phyloP scores from a whole-genome alignment of 2,797 vertebrate genomes.

The Notamacropus eugenii region DNA sequence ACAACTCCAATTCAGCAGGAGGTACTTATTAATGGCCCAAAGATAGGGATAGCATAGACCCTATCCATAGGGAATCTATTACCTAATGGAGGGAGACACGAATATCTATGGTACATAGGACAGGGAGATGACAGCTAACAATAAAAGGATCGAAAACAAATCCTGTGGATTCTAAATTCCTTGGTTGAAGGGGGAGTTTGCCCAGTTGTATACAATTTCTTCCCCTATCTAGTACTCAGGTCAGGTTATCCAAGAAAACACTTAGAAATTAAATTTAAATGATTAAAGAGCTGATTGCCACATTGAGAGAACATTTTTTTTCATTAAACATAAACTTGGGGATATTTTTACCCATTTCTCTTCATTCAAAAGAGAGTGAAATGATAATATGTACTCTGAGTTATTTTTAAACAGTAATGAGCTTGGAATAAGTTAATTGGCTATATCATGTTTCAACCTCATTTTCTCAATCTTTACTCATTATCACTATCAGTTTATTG shows the following conservation, averaged over 20 bases:
- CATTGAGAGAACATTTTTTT: neutral
- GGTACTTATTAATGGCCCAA: neutral
- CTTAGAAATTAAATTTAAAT: neutral
- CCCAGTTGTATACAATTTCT: neutral
- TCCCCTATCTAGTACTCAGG: neutral
- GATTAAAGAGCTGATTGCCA: neutral
- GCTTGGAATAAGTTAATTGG: constrained; percentile 37
- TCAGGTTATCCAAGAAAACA: neutral
- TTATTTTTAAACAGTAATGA: neutral
- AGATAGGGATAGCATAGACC: neutral
- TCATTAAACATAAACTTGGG: neutral
- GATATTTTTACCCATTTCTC: constrained; percentile 29
- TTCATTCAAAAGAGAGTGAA: constrained; percentile 30
- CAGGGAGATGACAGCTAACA: neutral
- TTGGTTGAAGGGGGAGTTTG: neutral
- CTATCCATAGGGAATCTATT: neutral
- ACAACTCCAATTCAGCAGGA: neutral
- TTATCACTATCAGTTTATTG: constrained; percentile 33
- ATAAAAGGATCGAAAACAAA: neutral
- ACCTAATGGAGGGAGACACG: neutral
- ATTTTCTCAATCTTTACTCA: constrained; percentile 38
- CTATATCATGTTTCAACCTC: neutral
- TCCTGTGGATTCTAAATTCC: neutral
- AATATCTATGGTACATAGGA: neutral
- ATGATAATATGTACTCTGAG: neutral